These are phyloP conservation scores for Ibidorhyncha struthersii DNA, from an alignment of 2,113 vertebrate genomes.

Conservation along the genomic window DNA sequence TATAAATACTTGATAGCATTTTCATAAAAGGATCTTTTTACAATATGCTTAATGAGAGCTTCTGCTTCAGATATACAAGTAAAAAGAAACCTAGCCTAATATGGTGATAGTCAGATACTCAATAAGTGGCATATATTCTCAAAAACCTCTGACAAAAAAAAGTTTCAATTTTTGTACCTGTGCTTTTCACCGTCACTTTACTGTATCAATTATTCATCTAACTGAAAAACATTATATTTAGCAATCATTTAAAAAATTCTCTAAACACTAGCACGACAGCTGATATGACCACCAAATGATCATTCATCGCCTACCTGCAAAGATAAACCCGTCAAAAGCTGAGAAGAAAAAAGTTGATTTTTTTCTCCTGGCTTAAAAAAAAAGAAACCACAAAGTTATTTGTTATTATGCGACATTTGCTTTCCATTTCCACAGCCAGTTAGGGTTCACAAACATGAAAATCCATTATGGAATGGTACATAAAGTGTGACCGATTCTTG, in stretches of 20 bases:
- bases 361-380: conserved; percentile 70
- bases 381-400: conserved; percentile 61
- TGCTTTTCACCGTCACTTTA: conserved; percentile 73
- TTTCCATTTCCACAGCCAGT: conserved; percentile 87
- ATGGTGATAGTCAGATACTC: conserved; percentile 25
- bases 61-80: conserved; percentile 46
- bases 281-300: conserved; percentile 82
- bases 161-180: conserved; percentile 64
- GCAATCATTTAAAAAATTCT: conserved; percentile 70
- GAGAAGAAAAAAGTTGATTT: conserved; percentile 61
- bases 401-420: conserved; percentile 87
- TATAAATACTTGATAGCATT: conserved; percentile 58
- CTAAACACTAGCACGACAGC: conserved; percentile 75
- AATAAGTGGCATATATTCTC: conserved; percentile 30
- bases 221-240: conserved; percentile 67
- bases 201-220: conserved; percentile 73
- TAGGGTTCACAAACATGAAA: conserved; percentile 91
- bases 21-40: conserved; percentile 55
- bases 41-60: conserved; percentile 64
- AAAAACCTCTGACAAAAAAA: conserved; percentile 51
- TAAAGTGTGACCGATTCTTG: conserved; percentile 89
- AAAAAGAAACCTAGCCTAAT: conserved; percentile 41
- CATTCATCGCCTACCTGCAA: conserved; percentile 82
- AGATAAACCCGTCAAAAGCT: conserved; percentile 82
- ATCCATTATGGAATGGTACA: conserved; percentile 88